Percentiles rank a stretch among this genome's conserved stretches.
These are phyloP conservation scores for Leptura quadrifasciata DNA, from an alignment of 2,888 invertebrate genomes.

Conservation along the genomic window DNA sequence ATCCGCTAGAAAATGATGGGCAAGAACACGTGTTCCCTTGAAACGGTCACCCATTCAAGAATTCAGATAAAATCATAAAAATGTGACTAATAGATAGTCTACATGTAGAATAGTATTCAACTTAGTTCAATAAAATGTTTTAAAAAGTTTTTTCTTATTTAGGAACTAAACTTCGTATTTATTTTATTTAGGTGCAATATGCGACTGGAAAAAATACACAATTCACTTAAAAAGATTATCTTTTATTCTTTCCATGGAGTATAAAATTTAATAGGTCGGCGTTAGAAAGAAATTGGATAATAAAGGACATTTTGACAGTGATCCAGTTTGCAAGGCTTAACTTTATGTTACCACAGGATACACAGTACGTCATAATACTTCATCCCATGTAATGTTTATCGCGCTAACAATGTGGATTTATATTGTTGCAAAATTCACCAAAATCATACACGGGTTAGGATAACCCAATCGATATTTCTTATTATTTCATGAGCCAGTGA, in stretches of 20 bases:
- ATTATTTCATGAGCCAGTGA: slow-evolving; percentile 27
- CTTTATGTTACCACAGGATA: slow-evolving; percentile 16
- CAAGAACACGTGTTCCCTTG: too few species aligned
- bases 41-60: too few species aligned
- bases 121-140: too few species aligned
- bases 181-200: slow-evolving; percentile 16
- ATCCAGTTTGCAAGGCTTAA: slow-evolving; percentile 18
- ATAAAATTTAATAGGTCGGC: slow-evolving; percentile 31
- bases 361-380: slow-evolving; percentile 9
- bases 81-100: too few species aligned
- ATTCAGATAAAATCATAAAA: too few species aligned
- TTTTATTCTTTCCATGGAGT: slow-evolving; percentile 18
- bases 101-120: too few species aligned
- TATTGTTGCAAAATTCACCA: slow-evolving; percentile 30
- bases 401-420: neutral
- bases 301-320: slow-evolving; percentile 32
- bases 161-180: too few species aligned
- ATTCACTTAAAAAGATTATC: slow-evolving; percentile 23
- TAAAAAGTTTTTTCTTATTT: too few species aligned
- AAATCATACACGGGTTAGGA: neutral
- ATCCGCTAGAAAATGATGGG: too few species aligned
- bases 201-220: slow-evolving; percentile 19
- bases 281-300: slow-evolving; percentile 25
- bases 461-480: slow-evolving; percentile 15
- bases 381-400: slow-evolving; percentile 5